Percentiles rank a stretch among this genome's conserved stretches.
Evolutionary conservation across 1,140 invertebrate species (phyloP).

Genomic region (Cydia strobilella): DNA sequence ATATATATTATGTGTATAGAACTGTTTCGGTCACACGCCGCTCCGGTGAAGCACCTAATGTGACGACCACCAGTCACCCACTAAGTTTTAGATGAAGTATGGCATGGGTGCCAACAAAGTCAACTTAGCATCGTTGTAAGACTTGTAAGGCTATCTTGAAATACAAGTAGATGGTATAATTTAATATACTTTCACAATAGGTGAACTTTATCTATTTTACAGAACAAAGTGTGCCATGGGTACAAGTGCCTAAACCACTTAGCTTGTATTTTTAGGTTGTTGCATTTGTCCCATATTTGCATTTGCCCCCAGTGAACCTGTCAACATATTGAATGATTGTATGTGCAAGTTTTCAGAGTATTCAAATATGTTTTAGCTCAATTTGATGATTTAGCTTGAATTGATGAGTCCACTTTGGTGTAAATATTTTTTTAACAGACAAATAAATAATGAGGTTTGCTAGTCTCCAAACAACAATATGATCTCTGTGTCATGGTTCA

Average conservation of each 20-base stretch:
- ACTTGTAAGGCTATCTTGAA: too few relatives aligned
- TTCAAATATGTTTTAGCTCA: constrained; percentile 17
- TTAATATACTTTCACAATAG: neutral
- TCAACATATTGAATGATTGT: constrained; percentile 30
- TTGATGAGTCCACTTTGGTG: neutral
- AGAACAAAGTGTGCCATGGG: neutral
- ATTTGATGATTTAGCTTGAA: neutral
- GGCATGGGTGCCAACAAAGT: too few relatives aligned
- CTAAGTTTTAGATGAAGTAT: too few relatives aligned
- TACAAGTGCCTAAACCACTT: neutral
- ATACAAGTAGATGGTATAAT: neutral
- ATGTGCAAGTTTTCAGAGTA: constrained; percentile 22
- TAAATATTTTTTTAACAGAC: neutral
- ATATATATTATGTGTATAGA: too few relatives aligned
- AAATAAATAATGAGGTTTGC: neutral
- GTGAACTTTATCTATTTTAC: neutral
- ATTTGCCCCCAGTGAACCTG: neutral
- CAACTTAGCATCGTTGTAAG: too few relatives aligned
- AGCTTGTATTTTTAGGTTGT: neutral
- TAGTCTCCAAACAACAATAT: too few relatives aligned
- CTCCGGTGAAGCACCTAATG: too few relatives aligned
- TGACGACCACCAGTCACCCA: too few relatives aligned
- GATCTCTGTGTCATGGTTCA: too few relatives aligned
- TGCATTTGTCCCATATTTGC: neutral
- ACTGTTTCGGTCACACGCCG: too few relatives aligned